Evolutionary conservation across 2,113 vertebrate species (phyloP).

Genomic region (Ptychochromis oligacanthus): DNA sequence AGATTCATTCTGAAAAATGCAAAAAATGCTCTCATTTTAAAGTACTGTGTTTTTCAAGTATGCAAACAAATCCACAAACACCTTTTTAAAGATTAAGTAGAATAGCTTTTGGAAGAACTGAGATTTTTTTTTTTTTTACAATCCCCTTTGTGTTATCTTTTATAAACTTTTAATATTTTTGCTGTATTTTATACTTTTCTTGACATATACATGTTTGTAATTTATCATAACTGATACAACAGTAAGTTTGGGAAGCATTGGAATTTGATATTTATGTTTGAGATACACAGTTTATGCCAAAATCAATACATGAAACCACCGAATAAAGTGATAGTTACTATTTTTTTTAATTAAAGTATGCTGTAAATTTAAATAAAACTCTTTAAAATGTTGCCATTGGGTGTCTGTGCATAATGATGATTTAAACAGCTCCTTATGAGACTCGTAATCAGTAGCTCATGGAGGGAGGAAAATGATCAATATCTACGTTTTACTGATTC

Average conservation of each 20-base stretch:
- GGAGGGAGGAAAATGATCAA: background rate
- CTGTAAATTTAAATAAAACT: constrained; percentile 9
- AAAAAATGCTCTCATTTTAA: background rate
- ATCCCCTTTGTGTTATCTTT: background rate
- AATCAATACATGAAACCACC: constrained; percentile 20
- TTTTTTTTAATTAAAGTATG: constrained; percentile 35
- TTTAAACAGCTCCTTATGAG: fast-evolving
- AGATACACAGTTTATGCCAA: constrained; percentile 19
- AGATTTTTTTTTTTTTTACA: background rate
- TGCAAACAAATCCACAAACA: too few species aligned
- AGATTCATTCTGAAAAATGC: background rate
- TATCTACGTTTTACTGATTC: background rate
- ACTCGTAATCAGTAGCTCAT: background rate
- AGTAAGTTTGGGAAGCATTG: constrained; percentile 45
- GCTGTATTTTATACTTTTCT: constrained; percentile 35
- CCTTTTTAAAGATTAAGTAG: background rate
- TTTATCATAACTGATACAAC: constrained; percentile 50
- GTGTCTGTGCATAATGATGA: background rate
- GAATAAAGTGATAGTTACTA: constrained; percentile 52
- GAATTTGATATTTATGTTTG: constrained; percentile 73
- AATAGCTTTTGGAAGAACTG: background rate
- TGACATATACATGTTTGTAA: constrained; percentile 59
- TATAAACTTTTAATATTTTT: constrained; percentile 2
- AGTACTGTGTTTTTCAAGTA: background rate
- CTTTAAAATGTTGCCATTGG: background rate